Conservation (phyloP, 2,113 vertebrate genomes). For the Stegastes partitus region DNA sequence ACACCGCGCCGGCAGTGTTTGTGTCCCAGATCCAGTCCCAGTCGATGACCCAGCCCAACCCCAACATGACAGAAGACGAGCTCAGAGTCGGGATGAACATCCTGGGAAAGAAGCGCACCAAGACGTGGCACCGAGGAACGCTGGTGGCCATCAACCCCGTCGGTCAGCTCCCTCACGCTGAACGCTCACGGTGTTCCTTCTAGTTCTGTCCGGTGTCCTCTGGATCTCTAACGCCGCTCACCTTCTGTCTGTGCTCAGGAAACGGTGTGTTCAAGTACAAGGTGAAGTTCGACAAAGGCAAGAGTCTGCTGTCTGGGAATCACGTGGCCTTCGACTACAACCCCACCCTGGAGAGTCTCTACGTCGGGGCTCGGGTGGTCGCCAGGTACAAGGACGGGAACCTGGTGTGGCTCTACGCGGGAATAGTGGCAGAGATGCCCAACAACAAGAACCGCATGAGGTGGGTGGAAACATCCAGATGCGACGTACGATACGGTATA, state of each 20-base stretch:
- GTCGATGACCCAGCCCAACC: constrained; percentile 77
- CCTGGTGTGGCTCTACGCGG: constrained; percentile 97
- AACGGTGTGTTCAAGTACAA: constrained; percentile 91
- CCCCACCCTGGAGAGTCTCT: constrained; percentile 89
- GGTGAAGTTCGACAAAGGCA: constrained; percentile 98
- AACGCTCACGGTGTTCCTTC: too few species aligned
- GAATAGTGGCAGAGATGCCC: constrained; percentile 96
- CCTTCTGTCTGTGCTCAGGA: constrained; percentile 75
- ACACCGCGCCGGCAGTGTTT: constrained; percentile 65
- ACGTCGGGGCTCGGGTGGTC: constrained; percentile 95
- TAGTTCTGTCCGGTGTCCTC: too few species aligned
- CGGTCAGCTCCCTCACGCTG: constrained; percentile 76
- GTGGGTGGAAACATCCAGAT: constrained; percentile 72
- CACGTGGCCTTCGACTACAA: constrained; percentile 97
- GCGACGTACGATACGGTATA: too few species aligned
- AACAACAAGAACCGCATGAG: constrained; percentile 96
- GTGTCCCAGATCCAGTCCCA: constrained; percentile 75
- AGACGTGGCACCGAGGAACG: constrained; percentile 95
- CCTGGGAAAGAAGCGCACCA: constrained; percentile 96
- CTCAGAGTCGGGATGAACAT: constrained; percentile 92
- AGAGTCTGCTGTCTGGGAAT: constrained; percentile 97
- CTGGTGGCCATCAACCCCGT: constrained; percentile 92
- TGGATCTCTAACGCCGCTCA: background rate
- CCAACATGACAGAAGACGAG: constrained; percentile 89
- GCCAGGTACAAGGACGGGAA: constrained; percentile 97